Evolutionary conservation across 2,113 vertebrate genomes (phyloP).

Genomic region (Eptatretus burgeri): DNA sequence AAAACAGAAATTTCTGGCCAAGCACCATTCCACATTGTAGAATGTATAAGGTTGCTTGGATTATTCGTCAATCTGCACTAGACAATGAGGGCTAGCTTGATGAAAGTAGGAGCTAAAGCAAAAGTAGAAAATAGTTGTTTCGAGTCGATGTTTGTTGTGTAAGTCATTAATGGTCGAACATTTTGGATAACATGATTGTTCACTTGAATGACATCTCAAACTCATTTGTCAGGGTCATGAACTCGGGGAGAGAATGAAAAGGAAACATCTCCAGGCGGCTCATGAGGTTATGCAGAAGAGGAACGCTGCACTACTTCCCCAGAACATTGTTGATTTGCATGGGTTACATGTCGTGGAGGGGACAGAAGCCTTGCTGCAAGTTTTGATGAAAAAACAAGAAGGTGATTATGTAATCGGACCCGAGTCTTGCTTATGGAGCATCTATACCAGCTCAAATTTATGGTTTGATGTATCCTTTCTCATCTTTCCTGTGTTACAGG

Average conservation of each 20-base stretch:
- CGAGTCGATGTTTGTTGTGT: background rate
- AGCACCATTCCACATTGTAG: no score
- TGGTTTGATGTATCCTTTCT: no score
- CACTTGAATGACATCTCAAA: background rate
- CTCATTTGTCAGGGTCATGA: slow-evolving; percentile 29
- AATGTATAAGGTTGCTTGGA: no score
- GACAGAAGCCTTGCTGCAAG: slow-evolving; percentile 29
- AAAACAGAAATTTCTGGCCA: no score
- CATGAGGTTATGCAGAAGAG: slow-evolving; percentile 53
- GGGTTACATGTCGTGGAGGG: slow-evolving; percentile 79
- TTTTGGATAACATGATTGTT: slow-evolving; percentile 1
- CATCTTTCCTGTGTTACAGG: no score
- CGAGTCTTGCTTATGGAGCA: no score
- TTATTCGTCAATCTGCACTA: no score
- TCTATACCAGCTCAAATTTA: no score
- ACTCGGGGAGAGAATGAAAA: slow-evolving; percentile 58
- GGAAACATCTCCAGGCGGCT: slow-evolving; percentile 57
- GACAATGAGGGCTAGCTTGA: no score
- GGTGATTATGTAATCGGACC: slow-evolving; percentile 19
- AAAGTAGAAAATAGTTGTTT: background rate
- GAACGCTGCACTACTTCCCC: slow-evolving; percentile 48
- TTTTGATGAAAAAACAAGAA: slow-evolving; percentile 39
- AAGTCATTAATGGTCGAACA: background rate
- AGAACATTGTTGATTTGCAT: slow-evolving; percentile 72
- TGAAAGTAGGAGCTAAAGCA: no score